These are phyloP conservation scores for Eubasilissa splendida DNA, from an alignment of 2,888 invertebrate genomes.

Conservation along the genomic window DNA sequence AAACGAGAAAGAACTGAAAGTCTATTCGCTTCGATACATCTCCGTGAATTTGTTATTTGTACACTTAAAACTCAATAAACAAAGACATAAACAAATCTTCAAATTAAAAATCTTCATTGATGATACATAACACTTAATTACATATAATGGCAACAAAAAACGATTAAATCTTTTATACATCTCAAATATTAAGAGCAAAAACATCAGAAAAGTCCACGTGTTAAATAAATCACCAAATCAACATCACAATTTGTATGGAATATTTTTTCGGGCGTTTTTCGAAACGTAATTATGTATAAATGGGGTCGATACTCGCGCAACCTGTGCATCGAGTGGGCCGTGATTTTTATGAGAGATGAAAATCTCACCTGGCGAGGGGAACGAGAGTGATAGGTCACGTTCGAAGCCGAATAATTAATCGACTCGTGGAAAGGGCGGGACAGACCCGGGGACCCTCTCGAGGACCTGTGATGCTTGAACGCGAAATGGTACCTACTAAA, in stretches of 20 bases:
- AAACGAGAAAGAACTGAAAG: background rate
- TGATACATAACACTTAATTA: too few species aligned
- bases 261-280: background rate
- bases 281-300: background rate
- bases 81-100: too few species aligned
- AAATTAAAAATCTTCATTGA: too few species aligned
- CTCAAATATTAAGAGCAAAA: too few species aligned
- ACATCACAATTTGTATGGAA: too few species aligned
- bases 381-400: constrained; percentile 25
- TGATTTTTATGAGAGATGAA: constrained; percentile 31
- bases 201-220: too few species aligned
- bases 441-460: background rate
- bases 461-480: background rate
- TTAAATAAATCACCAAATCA: too few species aligned
- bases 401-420: constrained; percentile 23
- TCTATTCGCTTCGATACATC: background rate
- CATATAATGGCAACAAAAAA: too few species aligned
- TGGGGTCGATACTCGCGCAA: background rate
- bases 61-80: too few species aligned
- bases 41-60: background rate
- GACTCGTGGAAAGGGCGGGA: background rate
- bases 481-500: background rate
- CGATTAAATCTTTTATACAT: too few species aligned
- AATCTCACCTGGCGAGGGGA: constrained; percentile 6
- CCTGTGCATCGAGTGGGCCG: background rate